Base-by-base conservation (phyloP, 1,140 invertebrate genomes). In the Neelides sp. region DNA sequence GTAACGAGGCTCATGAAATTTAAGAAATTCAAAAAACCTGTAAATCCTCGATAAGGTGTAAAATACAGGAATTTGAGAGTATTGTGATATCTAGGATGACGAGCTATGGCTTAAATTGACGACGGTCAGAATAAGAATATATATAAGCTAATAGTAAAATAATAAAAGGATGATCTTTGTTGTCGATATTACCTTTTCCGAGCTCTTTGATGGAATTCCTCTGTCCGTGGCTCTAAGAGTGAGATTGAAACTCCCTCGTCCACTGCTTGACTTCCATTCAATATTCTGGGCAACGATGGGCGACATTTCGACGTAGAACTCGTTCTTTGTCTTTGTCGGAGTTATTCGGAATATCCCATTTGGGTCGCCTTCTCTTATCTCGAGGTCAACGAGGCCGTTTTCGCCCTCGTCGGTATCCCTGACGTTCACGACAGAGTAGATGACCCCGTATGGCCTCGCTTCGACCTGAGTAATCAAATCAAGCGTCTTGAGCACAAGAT, bases 401-500 rank as follows among this genome's bases (percentile, higher is more conserved):
- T 78, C 70, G 0, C 89, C 90, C 27, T 70, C 68, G 66, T 97
- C 92, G 15, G 75, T 71, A 64, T 96, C 91, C 12, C 75, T 73
- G 0, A 92, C 84, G 17, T 77, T 76, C 1, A 96, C 78, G 34
- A 95, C 89, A 1, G 90, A 91, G 65, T 91, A 94, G 45, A 90
- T 83, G 61, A 88, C 78, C 0, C 82, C 78, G 57, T 84, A 82
- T 0, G 85, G 83, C 39, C 57, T 27, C 17, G 48, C 36, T 43
- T 58, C 53, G 26, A 58, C 51, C 54, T 58, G 39, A 23, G 34
- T 35, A 42, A 46, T 23, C 17, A 8, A 39, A 58, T 92, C 86
- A 4, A 84, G 72, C 19, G 93, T 77, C 50, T 83, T 78, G 0
- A 85, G 83, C 55, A 92, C 70, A 50, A 82, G 77, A 13, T 78